These are phyloP conservation scores for Ooceraea biroi DNA, from an alignment of 1,140 invertebrate genomes.

Conservation along the genomic window DNA sequence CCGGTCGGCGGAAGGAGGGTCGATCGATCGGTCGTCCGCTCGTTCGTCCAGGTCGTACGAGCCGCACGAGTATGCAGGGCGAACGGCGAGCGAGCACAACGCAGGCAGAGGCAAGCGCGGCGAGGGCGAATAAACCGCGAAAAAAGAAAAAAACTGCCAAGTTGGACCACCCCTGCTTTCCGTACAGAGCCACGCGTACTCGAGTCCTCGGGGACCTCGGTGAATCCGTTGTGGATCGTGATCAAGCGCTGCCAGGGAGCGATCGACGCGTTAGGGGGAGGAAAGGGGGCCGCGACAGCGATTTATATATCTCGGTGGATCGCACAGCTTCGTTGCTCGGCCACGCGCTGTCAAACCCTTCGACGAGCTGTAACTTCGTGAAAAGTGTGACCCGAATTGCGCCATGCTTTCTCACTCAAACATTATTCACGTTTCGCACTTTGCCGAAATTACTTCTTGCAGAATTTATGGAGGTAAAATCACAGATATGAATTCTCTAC, in stretches of 20 bases:
- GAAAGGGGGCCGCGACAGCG: constrained; percentile 19
- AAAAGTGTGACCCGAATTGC: background rate
- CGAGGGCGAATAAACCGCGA: constrained; percentile 22
- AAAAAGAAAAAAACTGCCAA: constrained; percentile 70
- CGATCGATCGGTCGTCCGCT: constrained; percentile 40
- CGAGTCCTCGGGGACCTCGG: constrained; percentile 61
- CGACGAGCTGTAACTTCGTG: constrained; percentile 22
- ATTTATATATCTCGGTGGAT: constrained; percentile 50
- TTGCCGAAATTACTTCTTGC: background rate
- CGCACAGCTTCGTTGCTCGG: constrained; percentile 46
- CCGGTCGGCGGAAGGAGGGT: constrained; percentile 37
- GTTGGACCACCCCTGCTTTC: constrained; percentile 73
- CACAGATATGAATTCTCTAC: background rate
- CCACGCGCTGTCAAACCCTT: constrained; percentile 16
- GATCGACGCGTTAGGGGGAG: constrained; percentile 15
- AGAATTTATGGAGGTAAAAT: background rate
- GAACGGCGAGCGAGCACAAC: background rate
- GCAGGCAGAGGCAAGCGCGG: background rate
- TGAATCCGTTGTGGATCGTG: constrained; percentile 47
- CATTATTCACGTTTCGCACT: background rate
- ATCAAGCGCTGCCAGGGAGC: constrained; percentile 43
- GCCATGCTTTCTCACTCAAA: background rate
- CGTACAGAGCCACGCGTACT: constrained; percentile 66
- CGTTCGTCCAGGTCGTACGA: constrained; percentile 25
- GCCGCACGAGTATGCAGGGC: constrained; percentile 10